Evolutionary conservation across 2,888 invertebrate species (phyloP), one percentile per base, ranked within the genome.

Genomic region (Acanthosoma haemorrhoidale): DNA sequence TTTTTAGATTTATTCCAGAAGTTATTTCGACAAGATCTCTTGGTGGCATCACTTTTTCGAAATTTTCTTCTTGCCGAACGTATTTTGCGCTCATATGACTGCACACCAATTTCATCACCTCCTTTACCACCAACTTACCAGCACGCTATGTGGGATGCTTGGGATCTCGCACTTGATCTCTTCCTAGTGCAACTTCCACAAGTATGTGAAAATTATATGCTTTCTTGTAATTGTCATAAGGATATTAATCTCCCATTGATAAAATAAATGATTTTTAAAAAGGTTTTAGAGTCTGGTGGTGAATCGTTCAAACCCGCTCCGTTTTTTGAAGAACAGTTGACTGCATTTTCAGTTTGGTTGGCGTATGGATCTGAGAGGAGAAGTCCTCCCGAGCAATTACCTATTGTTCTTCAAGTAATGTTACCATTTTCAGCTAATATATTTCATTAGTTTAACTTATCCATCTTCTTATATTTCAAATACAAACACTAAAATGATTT

Each of bases 251-350:
- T 3, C 41, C 11, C 11, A 9, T 43, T 31, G 25, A 29, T 29
- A 29, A 13, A 8, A 13, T 21, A 51, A 4, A 15, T 8, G 9
- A 18, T 5, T 57, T 4, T 15, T 60, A 1, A 34, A 21, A n/a
- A 84, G 68, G 87, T 92, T 77, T 80, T 91, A 75, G 85, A 86
- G 51, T 82, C 83, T 16, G 83, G 84, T 59, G 83, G 83, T 59
- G 76, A 77, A 36, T 70, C 72, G 8, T 76, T 75, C 72, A 69
- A 72, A 31, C 92, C 93, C 81, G 88, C 94, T 77, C 88, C 92
- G 29, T 99, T 99, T 84, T 99, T 99, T 81, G 92, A 96, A 79
- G 96, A 98, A 79, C 98, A 99, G 82, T 84, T 99, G 71, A 95
- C 96, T 57, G 98, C 98, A 58, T 99, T 99, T 83, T 92, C 96